Evolutionary conservation across 2,113 vertebrate species (phyloP), one percentile per base, ranked within the genome.

Genomic region (Myocastor coypus): DNA sequence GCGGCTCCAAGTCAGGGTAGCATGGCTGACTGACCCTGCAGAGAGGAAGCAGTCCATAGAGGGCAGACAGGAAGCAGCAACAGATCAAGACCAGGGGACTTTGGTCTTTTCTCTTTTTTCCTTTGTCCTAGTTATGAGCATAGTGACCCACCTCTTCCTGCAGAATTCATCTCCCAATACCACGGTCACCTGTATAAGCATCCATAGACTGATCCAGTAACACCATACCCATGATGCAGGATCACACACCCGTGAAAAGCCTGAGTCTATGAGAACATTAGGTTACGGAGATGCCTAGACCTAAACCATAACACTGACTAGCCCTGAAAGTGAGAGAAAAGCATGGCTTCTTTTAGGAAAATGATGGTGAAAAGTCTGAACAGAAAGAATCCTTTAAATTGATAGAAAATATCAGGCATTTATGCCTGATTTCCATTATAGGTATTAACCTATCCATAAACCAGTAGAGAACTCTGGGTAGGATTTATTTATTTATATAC

Each of bases 251-350:
- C 13, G 17, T 30, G 24, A 46, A 77, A 77, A 77, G 40, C 13
- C 26, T 24, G 12, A 30, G 34, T 12, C 12, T 46, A 28, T 77
- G 40, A 14, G 40, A 26, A 77, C 71, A 28, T 46, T 13, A 46
- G 42, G 26, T 30, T 30, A 30, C 26, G 22, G 26, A 26, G 42
- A 46, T 46, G 26, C 12, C 73, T 14, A 46, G 24, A 46, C 40
- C 28, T 16, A 77, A 46, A 77, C 40, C 26, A 46, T 28, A 77
- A 46, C 42, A 30, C 42, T 71, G 91, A 57, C 14, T 91, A 12
- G 37, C 80, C 89, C 37, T 87, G 63, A 86, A 92, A 87, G 78
- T 77, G n/a, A 91, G 11, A 88, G 37, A 50, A 68, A 95, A 78
- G 24, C 5, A 0, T 40, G 69, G 28, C 19, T 14, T 50, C 42